A percentile compares a stretch with the other conserved stretches of the same genome.
Evolutionary conservation across 2,888 invertebrate species (phyloP).

Genomic region (Odontomyia ornata): DNA sequence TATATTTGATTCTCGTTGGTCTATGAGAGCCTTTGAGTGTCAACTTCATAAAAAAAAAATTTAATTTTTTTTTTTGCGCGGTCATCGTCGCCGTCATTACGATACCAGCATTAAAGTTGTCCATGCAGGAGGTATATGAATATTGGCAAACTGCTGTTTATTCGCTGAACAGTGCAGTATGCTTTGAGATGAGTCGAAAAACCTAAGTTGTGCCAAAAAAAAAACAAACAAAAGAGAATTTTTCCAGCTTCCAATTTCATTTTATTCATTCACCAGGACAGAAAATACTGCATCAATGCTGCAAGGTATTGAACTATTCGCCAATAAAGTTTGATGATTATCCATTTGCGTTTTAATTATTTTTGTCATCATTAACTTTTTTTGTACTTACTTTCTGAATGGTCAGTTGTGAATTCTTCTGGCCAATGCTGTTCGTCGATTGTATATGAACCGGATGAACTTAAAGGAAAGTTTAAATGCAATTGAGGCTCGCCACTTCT

Average conservation of each 20-base stretch:
- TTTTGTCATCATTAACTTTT: background rate
- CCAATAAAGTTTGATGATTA: constrained; percentile 46
- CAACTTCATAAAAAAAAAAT: too few species aligned
- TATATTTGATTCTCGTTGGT: too few species aligned
- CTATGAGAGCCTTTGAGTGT: too few species aligned
- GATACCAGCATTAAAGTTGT: too few species aligned
- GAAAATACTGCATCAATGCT: background rate
- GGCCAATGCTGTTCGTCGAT: too few species aligned
- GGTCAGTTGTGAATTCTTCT: too few species aligned
- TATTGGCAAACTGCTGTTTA: background rate
- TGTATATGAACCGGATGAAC: too few species aligned
- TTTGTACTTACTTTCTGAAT: background rate
- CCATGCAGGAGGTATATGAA: too few species aligned
- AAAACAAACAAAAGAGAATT: background rate
- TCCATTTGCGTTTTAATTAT: constrained; percentile 42
- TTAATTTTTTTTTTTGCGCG: too few species aligned
- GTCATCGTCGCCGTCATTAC: too few species aligned
- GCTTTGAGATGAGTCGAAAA: background rate
- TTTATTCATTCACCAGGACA: background rate
- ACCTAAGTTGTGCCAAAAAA: background rate
- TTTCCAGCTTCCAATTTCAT: background rate
- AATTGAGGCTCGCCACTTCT: too few species aligned
- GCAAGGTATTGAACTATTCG: constrained; percentile 37
- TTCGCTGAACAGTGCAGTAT: background rate
- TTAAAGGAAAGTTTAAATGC: too few species aligned